Conservation (phyloP, 1,140 invertebrate species). For the Caenorhabditis latens region DNA sequence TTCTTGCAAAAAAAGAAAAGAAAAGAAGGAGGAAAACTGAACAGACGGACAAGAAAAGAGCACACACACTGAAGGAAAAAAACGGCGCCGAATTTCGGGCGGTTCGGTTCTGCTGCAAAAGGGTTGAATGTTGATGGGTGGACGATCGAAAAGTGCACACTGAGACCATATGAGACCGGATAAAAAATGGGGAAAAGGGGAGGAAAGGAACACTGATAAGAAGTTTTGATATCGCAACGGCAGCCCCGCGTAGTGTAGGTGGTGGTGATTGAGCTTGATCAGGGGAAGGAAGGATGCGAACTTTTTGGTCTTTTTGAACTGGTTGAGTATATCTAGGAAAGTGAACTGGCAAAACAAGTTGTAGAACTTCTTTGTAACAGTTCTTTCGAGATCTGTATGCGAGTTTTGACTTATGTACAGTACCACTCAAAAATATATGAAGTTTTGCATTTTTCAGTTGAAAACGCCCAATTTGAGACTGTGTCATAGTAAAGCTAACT, state of each 20-base stretch:
- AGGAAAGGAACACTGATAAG: not conserved
- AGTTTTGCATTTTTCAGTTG: too few species aligned
- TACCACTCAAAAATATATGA: too few species aligned
- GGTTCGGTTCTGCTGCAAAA: conserved; percentile 32
- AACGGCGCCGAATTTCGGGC: not conserved
- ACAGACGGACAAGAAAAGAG: conserved; percentile 38
- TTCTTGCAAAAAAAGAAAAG: conserved; percentile 15
- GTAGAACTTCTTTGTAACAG: too few species aligned
- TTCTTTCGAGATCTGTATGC: too few species aligned
- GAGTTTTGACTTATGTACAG: too few species aligned
- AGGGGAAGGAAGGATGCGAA: not conserved
- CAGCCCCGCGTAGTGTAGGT: not conserved
- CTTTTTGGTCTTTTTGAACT: conserved; percentile 1
- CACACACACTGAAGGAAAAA: not conserved
- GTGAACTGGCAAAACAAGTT: not conserved
- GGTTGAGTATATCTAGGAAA: not conserved
- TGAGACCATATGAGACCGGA: conserved; percentile 23
- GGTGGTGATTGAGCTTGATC: not conserved
- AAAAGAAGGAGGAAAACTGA: not conserved
- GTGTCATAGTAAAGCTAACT: too few species aligned
- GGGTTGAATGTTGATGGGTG: not conserved
- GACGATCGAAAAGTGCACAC: conserved; percentile 44
- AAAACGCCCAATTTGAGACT: too few species aligned
- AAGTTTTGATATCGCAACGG: not conserved
- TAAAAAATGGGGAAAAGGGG: not conserved